Percentiles rank a stretch among this genome's conserved stretches.
phyloP scores from a whole-genome alignment of 2,797 vertebrate genomes.

The Petrocephalus schoutedeni region DNA sequence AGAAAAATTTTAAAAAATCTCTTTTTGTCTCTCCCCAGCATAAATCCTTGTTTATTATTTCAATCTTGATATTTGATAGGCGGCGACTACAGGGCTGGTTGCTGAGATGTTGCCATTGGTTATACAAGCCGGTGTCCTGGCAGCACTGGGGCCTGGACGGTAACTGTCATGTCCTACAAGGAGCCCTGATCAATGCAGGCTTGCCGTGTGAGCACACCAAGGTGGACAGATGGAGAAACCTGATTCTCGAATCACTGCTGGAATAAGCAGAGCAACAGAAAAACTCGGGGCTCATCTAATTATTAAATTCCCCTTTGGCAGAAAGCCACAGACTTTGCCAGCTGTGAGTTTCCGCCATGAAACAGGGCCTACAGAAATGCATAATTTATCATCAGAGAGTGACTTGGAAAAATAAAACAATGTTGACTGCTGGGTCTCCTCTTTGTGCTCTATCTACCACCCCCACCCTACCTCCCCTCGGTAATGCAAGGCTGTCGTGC shows the following conservation, averaged over 20 bases:
- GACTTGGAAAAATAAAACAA: background rate
- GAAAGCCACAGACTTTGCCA: background rate
- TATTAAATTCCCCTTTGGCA: background rate
- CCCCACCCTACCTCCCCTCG: background rate
- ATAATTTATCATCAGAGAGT: slow-evolving; percentile 3
- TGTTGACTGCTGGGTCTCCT: background rate
- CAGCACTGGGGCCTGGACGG: background rate
- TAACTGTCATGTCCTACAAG: background rate
- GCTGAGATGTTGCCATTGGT: background rate
- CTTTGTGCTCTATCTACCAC: background rate
- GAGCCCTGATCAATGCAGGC: background rate
- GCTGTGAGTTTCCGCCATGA: background rate
- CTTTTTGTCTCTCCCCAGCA: background rate
- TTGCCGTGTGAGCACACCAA: background rate
- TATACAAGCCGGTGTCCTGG: background rate
- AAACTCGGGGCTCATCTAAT: background rate
- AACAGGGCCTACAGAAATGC: background rate
- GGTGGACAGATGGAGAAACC: background rate
- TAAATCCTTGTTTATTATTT: background rate
- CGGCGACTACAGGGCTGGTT: background rate
- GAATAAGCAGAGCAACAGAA: background rate
- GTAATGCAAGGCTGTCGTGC: background rate
- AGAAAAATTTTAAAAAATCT: background rate
- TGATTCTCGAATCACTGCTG: background rate
- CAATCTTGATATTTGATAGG: background rate